Evolutionary conservation across 92 coral and sea anemone genomes (phyloP).

Genomic region (Paramuricea clavata): DNA sequence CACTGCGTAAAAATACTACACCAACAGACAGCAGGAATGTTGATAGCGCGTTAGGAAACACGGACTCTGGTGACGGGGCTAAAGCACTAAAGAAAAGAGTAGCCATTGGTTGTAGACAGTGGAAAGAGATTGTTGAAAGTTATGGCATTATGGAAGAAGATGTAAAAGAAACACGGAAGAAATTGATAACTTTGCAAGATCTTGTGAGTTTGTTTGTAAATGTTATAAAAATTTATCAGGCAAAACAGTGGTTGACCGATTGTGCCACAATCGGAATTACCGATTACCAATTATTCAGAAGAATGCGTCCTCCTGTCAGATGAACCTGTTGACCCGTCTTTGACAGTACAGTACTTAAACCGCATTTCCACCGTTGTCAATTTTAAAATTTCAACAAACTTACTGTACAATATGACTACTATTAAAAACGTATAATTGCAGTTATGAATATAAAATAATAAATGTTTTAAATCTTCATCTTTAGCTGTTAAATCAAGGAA

Average conservation of each 20-base stretch:
- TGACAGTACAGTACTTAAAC: too few relatives aligned
- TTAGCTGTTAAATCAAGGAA: constrained; percentile 78
- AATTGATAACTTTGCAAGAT: constrained; percentile 75
- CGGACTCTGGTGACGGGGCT: constrained; percentile 23
- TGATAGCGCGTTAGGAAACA: background rate
- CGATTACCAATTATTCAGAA: too few relatives aligned
- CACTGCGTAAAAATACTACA: background rate
- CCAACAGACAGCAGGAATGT: background rate
- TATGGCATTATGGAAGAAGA: constrained; percentile 91
- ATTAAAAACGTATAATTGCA: too few relatives aligned
- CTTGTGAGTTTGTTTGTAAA: constrained; percentile 70
- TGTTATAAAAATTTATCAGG: background rate
- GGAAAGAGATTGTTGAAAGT: constrained; percentile 67
- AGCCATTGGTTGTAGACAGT: constrained; percentile 39
- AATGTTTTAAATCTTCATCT: background rate
- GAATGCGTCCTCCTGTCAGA: too few relatives aligned
- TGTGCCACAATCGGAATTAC: too few relatives aligned
- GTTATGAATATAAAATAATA: background rate
- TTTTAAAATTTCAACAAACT: too few relatives aligned
- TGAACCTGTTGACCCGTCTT: too few relatives aligned
- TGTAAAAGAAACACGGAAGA: constrained; percentile 64
- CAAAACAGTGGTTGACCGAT: background rate
- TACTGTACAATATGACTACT: too few relatives aligned
- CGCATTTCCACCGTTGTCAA: too few relatives aligned
- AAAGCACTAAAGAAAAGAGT: constrained; percentile 33